Conservation (phyloP, 2,888 invertebrate genomes). For the Dasysyrphus albostriatus region DNA sequence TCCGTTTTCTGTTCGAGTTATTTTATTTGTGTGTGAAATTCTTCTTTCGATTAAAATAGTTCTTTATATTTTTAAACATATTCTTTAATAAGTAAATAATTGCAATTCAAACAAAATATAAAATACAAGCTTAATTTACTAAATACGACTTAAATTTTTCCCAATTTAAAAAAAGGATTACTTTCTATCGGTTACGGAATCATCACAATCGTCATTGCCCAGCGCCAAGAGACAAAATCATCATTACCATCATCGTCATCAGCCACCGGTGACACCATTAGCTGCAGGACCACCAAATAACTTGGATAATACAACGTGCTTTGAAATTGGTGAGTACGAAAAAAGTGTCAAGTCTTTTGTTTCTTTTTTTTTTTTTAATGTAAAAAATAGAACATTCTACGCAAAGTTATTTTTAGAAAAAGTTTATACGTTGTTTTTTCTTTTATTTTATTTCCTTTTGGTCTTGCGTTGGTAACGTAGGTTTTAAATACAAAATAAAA, state of each 20-base stretch:
- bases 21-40: conserved; percentile 18
- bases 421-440: neutral
- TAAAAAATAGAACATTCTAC: conserved; percentile 60
- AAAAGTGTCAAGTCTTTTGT: conserved; percentile 7
- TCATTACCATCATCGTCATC: conserved; percentile 69
- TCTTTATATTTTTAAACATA: conserved; percentile 26
- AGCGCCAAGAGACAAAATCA: conserved; percentile 65
- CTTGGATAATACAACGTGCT: conserved; percentile 76
- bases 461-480: conserved; percentile 37
- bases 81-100: conserved; percentile 24
- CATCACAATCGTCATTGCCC: conserved; percentile 61
- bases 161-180: conserved; percentile 61
- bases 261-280: conserved; percentile 70
- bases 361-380: conserved; percentile 7
- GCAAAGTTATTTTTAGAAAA: conserved; percentile 58
- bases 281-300: conserved; percentile 68
- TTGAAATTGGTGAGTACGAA: conserved; percentile 77
- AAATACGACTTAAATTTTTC: conserved; percentile 37
- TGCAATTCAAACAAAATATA: neutral
- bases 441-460: conserved; percentile 32
- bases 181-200: conserved; percentile 72
- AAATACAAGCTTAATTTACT: neutral
- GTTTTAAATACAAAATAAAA: neutral
- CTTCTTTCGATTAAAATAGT: conserved; percentile 25
- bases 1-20: conserved; percentile 62